Evolutionary conservation across 2,888 invertebrate species (phyloP).

Genomic region (Lasioglossum calceatum): DNA sequence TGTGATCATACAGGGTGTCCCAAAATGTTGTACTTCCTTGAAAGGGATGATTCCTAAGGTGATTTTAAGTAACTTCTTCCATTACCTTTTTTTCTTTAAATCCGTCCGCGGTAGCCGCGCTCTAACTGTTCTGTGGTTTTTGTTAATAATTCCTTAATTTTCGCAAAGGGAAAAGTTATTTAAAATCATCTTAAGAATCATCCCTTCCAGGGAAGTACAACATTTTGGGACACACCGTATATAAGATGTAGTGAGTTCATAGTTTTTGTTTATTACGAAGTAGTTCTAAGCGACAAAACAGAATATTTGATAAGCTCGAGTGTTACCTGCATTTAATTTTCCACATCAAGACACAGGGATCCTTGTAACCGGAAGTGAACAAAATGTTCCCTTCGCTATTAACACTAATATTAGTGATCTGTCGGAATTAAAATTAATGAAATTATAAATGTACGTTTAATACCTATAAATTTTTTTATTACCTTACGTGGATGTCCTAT

Average conservation of each 20-base stretch:
- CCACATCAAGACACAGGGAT: constrained; percentile 87
- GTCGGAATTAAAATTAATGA: not conserved
- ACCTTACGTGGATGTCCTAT: constrained; percentile 89
- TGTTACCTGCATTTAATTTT: constrained; percentile 85
- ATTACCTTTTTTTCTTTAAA: no score
- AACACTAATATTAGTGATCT: constrained; percentile 83
- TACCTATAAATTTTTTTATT: constrained; percentile 7
- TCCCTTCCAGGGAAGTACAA: no score
- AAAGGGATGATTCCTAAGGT: no score
- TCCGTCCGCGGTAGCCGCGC: no score
- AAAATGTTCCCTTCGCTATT: constrained; percentile 85
- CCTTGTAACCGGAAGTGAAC: constrained; percentile 86
- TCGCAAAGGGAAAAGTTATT: no score
- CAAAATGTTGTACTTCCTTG: no score
- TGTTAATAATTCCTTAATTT: no score
- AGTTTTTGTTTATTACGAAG: not conserved
- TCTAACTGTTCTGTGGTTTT: no score
- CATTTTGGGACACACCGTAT: no score
- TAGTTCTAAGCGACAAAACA: not conserved
- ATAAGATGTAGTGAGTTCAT: not conserved
- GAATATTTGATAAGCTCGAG: not conserved
- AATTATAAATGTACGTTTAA: not conserved
- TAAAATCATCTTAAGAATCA: not conserved
- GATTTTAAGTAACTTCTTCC: no score
- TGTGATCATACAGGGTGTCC: not conserved